Percentiles rank a stretch among this genome's conserved stretches.
Evolutionary conservation across 2,797 vertebrate genomes (phyloP).

Genomic region (Microchirus variegatus): DNA sequence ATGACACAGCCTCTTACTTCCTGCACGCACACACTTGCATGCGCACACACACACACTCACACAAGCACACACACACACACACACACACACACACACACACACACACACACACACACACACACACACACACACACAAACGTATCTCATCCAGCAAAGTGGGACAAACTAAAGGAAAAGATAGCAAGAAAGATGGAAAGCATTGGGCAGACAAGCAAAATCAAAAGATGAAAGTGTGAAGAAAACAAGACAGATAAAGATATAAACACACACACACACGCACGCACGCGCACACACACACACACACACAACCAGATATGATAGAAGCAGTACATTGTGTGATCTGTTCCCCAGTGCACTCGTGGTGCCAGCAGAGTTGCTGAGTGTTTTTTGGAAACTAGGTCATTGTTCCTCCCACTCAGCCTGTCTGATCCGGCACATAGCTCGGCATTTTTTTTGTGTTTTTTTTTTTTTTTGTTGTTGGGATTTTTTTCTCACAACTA

Average conservation of each 20-base stretch:
- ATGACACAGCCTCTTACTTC: slow-evolving; percentile 64
- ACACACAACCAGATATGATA: slow-evolving; percentile 47
- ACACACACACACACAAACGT: slow-evolving; percentile 2
- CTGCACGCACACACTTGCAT: neutral
- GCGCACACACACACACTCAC: slow-evolving; percentile 21
- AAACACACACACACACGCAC: slow-evolving; percentile 19
- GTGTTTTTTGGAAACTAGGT: slow-evolving; percentile 79
- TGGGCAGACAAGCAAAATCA: slow-evolving; percentile 31
- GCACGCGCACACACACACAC: slow-evolving; percentile 16
- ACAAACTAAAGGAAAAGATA: slow-evolving; percentile 46
- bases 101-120: slow-evolving; percentile 16
- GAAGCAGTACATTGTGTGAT: slow-evolving; percentile 61
- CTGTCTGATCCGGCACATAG: slow-evolving; percentile 70
- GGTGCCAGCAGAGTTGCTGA: slow-evolving; percentile 66
- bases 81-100: neutral
- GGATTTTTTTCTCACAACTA: slow-evolving; percentile 38
- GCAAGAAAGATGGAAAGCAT: slow-evolving; percentile 20
- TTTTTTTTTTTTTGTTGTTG: slow-evolving; percentile 19
- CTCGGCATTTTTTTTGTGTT: slow-evolving; percentile 26
- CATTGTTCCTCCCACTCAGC: slow-evolving; percentile 79
- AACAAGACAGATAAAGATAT: slow-evolving; percentile 40
- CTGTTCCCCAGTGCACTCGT: slow-evolving; percentile 51
- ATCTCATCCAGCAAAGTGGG: slow-evolving; percentile 35
- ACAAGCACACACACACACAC: slow-evolving; percentile 12
- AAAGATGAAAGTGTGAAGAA: slow-evolving; percentile 37